Conservation (phyloP, 2,113 vertebrate genomes). For the Donacobius atricapilla region DNA sequence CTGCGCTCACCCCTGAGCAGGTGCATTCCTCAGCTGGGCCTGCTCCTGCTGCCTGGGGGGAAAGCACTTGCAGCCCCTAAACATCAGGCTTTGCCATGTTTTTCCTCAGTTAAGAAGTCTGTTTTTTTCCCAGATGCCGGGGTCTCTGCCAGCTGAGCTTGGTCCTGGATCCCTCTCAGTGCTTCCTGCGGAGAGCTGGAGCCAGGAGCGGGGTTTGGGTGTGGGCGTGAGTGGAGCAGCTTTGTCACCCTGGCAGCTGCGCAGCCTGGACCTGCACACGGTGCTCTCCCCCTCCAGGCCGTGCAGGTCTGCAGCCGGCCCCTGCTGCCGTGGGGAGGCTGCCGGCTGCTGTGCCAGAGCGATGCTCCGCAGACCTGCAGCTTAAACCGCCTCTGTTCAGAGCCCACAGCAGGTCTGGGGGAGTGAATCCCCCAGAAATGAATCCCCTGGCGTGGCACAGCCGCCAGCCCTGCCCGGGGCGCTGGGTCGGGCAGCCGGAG, state of each 20-base stretch:
- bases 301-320: too few relatives aligned
- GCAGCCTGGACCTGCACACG: too few relatives aligned
- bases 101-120: not conserved
- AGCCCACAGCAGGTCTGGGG: not conserved
- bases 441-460: too few relatives aligned
- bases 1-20: not conserved
- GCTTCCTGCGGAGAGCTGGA: not conserved
- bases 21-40: rapidly evolving
- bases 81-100: not conserved
- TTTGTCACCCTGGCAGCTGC: rapidly evolving
- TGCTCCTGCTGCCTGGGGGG: not conserved
- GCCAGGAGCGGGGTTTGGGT: not conserved
- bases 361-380: slow-evolving; percentile 4
- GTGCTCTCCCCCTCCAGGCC: too few relatives aligned
- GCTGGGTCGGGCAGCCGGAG: too few relatives aligned
- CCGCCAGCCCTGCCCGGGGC: too few relatives aligned
- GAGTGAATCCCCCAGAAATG: too few relatives aligned
- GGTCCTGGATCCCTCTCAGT: not conserved
- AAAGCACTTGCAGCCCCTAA: not conserved
- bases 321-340: too few relatives aligned
- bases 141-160: not conserved
- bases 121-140: rapidly evolving
- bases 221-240: not conserved
- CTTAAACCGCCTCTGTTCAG: slow-evolving; percentile 25
- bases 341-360: not conserved